phyloP scores from a whole-genome alignment of 92 coral and sea anemone species.

The Paragorgia papillata region DNA sequence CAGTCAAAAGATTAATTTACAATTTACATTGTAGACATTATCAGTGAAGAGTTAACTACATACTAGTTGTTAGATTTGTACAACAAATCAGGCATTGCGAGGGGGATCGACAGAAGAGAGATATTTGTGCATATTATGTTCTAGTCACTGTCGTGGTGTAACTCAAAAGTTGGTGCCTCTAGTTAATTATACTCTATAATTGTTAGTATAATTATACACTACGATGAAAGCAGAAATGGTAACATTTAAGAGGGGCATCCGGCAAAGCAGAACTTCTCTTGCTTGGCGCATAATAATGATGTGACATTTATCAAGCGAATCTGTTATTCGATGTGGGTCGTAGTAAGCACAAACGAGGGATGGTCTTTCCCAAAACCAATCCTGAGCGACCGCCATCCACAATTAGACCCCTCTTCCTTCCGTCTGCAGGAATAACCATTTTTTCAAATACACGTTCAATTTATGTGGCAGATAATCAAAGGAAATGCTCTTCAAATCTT shows the following conservation, averaged over 20 bases:
- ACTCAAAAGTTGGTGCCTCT: no score
- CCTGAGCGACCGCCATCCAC: no score
- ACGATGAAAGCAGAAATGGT: no score
- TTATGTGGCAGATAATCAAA: neutral
- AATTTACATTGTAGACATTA: no score
- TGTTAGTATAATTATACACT: no score
- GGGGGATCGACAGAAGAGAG: conserved; percentile 57
- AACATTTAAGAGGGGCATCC: conserved; percentile 46
- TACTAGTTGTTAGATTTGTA: no score
- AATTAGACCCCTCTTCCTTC: neutral
- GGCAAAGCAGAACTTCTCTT: conserved; percentile 49
- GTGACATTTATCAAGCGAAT: neutral
- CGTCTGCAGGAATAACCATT: neutral
- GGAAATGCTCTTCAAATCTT: neutral
- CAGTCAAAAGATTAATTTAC: no score
- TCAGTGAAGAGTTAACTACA: no score
- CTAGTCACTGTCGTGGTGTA: conserved; percentile 71
- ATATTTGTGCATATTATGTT: conserved; percentile 53
- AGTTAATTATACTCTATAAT: no score
- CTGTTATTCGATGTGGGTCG: neutral
- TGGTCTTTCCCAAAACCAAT: no score
- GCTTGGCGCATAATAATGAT: conserved; percentile 36
- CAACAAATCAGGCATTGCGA: no score
- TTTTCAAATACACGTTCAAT: neutral
- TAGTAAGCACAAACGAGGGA: neutral